Percentiles rank a stretch among this genome's conserved stretches.
phyloP scores from a whole-genome alignment of 2,113 vertebrate genomes.

The Cnemophilus loriae region DNA sequence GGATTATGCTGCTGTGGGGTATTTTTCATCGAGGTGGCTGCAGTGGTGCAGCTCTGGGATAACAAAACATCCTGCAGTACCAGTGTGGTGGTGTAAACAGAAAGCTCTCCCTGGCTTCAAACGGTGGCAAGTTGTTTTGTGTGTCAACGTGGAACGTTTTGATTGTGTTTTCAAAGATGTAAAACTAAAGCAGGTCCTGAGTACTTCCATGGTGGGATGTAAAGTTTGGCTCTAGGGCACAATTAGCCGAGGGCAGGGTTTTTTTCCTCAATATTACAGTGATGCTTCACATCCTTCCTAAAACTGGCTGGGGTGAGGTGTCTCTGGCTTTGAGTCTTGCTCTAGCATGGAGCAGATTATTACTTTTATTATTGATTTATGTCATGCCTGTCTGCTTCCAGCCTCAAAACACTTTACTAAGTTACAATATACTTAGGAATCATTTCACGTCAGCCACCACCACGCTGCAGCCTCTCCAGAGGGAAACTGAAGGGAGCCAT shows the following conservation, averaged over 20 bases:
- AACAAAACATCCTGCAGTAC: not conserved
- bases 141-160: not conserved
- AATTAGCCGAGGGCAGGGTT: not conserved
- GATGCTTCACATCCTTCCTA: constrained; percentile 44
- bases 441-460: constrained; percentile 42
- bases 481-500: constrained; percentile 53
- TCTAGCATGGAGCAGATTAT: constrained; percentile 28
- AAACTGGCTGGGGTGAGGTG: constrained; percentile 1
- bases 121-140: not conserved
- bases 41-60: not conserved
- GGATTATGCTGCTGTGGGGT: not conserved
- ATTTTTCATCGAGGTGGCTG: not conserved
- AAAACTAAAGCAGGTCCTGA: not conserved
- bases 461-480: constrained; percentile 13
- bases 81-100: not conserved
- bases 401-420: constrained; percentile 58
- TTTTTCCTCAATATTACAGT: not conserved
- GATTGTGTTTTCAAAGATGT: not conserved
- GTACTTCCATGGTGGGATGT: not conserved
- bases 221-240: not conserved
- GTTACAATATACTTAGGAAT: constrained; percentile 52
- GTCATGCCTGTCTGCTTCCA: constrained; percentile 50
- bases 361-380: constrained; percentile 55
- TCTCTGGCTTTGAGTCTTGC: constrained; percentile 41
- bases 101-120: not conserved